A percentile compares a stretch with the other conserved stretches of the same genome.
These are phyloP conservation scores for Rhagoletis zephyria DNA, from an alignment of 1,140 invertebrate species.

Conservation along the genomic window DNA sequence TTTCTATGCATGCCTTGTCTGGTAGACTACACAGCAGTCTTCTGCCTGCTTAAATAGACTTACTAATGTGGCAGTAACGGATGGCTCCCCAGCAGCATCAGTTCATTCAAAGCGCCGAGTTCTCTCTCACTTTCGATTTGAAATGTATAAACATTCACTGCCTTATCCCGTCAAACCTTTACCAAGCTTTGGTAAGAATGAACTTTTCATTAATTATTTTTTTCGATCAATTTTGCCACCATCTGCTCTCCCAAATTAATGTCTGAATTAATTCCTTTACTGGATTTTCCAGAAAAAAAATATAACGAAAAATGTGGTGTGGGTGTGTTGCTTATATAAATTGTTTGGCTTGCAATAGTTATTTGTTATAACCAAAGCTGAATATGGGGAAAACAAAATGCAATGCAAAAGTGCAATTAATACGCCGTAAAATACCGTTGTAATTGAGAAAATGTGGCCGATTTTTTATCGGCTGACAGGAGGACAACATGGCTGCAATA, in stretches of 20 bases:
- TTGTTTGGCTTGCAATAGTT: neutral
- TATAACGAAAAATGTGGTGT: neutral
- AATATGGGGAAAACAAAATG: slow-evolving; percentile 20
- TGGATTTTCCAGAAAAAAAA: neutral
- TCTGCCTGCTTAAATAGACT: too few species aligned
- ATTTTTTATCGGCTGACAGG: slow-evolving; percentile 37
- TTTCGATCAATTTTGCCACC: too few species aligned
- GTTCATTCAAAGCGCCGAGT: too few species aligned
- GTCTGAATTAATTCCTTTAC: neutral
- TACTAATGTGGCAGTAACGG: too few species aligned
- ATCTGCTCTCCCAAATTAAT: neutral
- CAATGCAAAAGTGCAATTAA: slow-evolving; percentile 4
- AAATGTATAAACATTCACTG: too few species aligned
- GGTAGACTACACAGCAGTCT: too few species aligned
- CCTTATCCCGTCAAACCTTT: too few species aligned
- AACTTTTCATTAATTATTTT: neutral
- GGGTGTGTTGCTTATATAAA: neutral
- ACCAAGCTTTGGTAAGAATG: neutral
- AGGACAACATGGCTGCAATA: neutral
- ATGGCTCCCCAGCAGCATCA: too few species aligned
- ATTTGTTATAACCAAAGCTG: neutral
- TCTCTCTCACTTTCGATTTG: too few species aligned
- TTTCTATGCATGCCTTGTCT: too few species aligned
- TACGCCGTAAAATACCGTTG: slow-evolving; percentile 11
- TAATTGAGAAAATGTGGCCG: neutral